Conservation (phyloP, 2,888 invertebrate species). For the Drosophila merina region DNA sequence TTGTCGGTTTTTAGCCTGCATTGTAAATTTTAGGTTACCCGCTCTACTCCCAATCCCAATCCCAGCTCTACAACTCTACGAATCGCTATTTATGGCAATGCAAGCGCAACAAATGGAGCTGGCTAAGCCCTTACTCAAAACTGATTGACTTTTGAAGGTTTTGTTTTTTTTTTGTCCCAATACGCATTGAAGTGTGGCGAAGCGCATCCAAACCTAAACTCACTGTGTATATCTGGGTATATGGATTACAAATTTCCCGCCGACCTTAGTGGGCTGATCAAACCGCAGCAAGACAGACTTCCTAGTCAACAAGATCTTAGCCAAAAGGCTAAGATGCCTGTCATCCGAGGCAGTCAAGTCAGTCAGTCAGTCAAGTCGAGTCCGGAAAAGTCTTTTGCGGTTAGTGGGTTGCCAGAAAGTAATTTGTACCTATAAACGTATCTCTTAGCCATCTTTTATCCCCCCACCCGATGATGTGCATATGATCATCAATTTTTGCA, state of each 20-base stretch:
- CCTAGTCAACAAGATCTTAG: slow-evolving; percentile 56
- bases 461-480: background rate
- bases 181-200: slow-evolving; percentile 65
- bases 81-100: slow-evolving; percentile 63
- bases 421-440: slow-evolving; percentile 67
- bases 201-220: slow-evolving; percentile 54
- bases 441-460: slow-evolving; percentile 31
- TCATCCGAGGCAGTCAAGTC: slow-evolving; percentile 32
- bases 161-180: slow-evolving; percentile 26
- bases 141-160: slow-evolving; percentile 61
- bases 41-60: slow-evolving; percentile 8
- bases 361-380: slow-evolving; percentile 41
- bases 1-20: slow-evolving; percentile 59
- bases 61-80: slow-evolving; percentile 52
- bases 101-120: slow-evolving; percentile 47
- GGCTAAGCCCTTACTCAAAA: slow-evolving; percentile 63
- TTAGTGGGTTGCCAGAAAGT: slow-evolving; percentile 64
- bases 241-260: slow-evolving; percentile 51
- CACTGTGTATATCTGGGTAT: slow-evolving; percentile 24
- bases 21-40: slow-evolving; percentile 63
- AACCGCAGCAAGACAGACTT: slow-evolving; percentile 39
- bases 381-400: slow-evolving; percentile 73
- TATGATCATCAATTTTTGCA: slow-evolving; percentile 46
- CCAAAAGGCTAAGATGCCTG: slow-evolving; percentile 46
- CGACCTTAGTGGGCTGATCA: slow-evolving; percentile 59